Evolutionary conservation across 2,113 vertebrate species (phyloP).

Genomic region (Tenrec ecaudatus): DNA sequence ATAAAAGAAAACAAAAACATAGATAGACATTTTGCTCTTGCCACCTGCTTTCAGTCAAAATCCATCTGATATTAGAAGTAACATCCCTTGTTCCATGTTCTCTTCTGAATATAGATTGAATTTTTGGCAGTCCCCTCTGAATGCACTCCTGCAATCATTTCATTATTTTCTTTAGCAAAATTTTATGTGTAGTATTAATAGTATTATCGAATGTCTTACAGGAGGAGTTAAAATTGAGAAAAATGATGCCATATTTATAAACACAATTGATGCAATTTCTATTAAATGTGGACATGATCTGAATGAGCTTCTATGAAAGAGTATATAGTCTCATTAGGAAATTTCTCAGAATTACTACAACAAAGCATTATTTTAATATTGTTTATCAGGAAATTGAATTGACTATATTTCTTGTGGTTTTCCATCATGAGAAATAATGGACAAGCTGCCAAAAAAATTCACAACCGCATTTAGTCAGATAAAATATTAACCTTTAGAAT

Average conservation of each 20-base stretch:
- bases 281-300: neutral
- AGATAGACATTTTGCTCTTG: no score
- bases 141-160: no score
- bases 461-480: neutral
- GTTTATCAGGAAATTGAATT: neutral
- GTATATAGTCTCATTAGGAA: neutral
- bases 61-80: no score
- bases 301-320: neutral
- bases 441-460: slow-evolving; percentile 1
- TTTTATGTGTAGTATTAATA: no score
- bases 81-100: no score
- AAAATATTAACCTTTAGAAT: slow-evolving; percentile 21
- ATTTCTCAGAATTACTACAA: neutral
- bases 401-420: neutral
- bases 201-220: neutral
- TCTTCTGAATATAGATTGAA: no score
- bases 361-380: neutral
- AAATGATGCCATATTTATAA: neutral
- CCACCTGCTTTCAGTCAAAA: no score
- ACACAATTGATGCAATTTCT: neutral
- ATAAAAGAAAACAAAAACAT: no score
- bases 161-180: no score
- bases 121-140: no score
- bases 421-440: neutral
- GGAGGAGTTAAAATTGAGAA: neutral